phyloP scores from a whole-genome alignment of 2,888 invertebrate species.

The Diarsia mendica region DNA sequence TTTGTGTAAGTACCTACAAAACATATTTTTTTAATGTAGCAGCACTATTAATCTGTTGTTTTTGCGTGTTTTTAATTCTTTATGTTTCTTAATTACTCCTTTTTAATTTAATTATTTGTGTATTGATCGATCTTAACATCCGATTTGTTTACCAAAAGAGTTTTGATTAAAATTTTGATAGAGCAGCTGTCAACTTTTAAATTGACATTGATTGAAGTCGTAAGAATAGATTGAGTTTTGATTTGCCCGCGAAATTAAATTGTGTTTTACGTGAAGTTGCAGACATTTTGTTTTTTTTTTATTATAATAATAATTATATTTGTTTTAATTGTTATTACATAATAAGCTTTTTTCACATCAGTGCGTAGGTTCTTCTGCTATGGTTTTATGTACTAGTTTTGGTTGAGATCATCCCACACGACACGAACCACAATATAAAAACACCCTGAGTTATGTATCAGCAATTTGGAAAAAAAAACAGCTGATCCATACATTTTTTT shows the following conservation, averaged over 20 bases:
- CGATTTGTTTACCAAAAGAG: not conserved
- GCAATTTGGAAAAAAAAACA: too few relatives aligned
- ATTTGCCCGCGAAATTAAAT: slow-evolving; percentile 13
- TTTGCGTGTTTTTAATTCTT: not conserved
- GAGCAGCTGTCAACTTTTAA: slow-evolving; percentile 14
- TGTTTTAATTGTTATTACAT: not conserved
- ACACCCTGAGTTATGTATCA: too few relatives aligned
- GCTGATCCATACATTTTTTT: too few relatives aligned
- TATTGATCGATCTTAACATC: not conserved
- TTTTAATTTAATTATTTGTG: not conserved
- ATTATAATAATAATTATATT: not conserved
- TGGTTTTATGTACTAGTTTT: too few relatives aligned
- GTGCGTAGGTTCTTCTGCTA: too few relatives aligned
- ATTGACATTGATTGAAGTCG: not conserved
- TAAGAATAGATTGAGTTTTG: not conserved
- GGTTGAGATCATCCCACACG: too few relatives aligned
- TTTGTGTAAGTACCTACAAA: slow-evolving; percentile 50
- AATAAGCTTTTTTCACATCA: too few relatives aligned
- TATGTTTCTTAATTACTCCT: not conserved
- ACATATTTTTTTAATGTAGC: not conserved
- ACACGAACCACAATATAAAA: too few relatives aligned
- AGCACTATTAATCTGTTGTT: not conserved
- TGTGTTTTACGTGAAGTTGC: not conserved
- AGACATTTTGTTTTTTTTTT: not conserved
- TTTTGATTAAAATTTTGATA: not conserved